phyloP scores from a whole-genome alignment of 2,113 vertebrate species.

The Enhydra lutris region DNA sequence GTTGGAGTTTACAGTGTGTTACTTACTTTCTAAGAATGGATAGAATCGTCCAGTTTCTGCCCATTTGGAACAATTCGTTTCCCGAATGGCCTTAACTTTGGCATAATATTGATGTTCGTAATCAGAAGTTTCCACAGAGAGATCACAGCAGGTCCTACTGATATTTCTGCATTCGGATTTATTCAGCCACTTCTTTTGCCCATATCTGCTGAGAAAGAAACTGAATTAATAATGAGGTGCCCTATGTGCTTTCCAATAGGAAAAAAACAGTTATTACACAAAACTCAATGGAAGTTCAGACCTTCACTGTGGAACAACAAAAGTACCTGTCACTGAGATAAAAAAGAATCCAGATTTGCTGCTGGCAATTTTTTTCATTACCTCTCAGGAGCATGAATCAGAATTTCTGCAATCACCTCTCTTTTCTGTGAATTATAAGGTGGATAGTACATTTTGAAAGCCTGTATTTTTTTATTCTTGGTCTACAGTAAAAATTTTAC shows the following conservation, averaged over 20 bases:
- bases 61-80: constrained; percentile 84
- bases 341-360: constrained; percentile 41
- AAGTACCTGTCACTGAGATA: constrained; percentile 54
- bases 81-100: constrained; percentile 84
- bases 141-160: constrained; percentile 87
- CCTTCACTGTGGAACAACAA: constrained; percentile 56
- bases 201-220: constrained; percentile 85
- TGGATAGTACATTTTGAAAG: constrained; percentile 26
- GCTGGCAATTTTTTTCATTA: constrained; percentile 62
- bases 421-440: constrained; percentile 59
- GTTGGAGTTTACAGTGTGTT: background rate
- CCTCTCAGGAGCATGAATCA: constrained; percentile 70
- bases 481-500: constrained; percentile 1
- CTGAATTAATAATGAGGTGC: constrained; percentile 28
- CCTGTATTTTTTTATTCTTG: background rate
- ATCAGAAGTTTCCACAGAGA: constrained; percentile 88
- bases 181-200: constrained; percentile 87
- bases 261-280: constrained; percentile 28
- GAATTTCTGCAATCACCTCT: constrained; percentile 64
- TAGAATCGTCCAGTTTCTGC: constrained; percentile 84
- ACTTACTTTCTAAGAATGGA: constrained; percentile 91
- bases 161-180: constrained; percentile 84
- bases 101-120: constrained; percentile 85
- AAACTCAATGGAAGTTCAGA: constrained; percentile 49
- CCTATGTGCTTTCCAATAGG: constrained; percentile 1